These are phyloP conservation scores for Cottus gobio DNA, from an alignment of 2,113 vertebrate species.

Conservation along the genomic window DNA sequence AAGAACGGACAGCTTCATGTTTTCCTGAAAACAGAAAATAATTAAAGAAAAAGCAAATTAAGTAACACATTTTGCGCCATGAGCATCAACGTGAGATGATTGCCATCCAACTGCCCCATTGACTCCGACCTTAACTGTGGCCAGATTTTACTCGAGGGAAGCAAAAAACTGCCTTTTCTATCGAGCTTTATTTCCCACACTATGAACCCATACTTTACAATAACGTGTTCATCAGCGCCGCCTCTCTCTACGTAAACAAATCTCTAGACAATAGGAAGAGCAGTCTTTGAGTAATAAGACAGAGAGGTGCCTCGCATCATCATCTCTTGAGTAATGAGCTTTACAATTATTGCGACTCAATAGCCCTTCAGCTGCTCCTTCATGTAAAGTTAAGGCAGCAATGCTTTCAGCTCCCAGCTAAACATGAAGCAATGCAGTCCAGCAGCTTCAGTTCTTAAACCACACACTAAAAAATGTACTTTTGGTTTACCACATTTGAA, in stretches of 20 bases:
- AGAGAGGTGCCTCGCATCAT: background rate
- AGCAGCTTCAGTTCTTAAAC: constrained; percentile 5
- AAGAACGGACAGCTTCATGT: too few relatives aligned
- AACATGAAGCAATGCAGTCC: background rate
- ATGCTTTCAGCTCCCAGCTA: background rate
- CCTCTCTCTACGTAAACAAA: background rate
- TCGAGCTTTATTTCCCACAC: background rate
- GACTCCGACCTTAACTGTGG: background rate
- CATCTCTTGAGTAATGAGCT: background rate
- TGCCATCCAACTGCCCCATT: background rate
- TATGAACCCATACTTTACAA: background rate
- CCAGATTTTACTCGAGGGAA: background rate
- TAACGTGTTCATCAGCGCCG: too few relatives aligned
- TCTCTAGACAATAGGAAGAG: background rate
- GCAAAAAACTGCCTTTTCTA: background rate
- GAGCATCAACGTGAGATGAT: background rate
- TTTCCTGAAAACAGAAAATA: background rate
- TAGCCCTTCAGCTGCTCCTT: background rate
- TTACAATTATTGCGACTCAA: background rate
- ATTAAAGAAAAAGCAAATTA: background rate
- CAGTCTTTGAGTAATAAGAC: background rate
- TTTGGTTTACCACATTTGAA: constrained; percentile 41
- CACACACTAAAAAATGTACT: constrained; percentile 37
- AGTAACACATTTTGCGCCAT: background rate
- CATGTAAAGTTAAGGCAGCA: background rate